Evolutionary conservation across 2,888 invertebrate genomes (phyloP), one percentile per base, ranked within the genome.

Genomic region (Apoderus coryli): DNA sequence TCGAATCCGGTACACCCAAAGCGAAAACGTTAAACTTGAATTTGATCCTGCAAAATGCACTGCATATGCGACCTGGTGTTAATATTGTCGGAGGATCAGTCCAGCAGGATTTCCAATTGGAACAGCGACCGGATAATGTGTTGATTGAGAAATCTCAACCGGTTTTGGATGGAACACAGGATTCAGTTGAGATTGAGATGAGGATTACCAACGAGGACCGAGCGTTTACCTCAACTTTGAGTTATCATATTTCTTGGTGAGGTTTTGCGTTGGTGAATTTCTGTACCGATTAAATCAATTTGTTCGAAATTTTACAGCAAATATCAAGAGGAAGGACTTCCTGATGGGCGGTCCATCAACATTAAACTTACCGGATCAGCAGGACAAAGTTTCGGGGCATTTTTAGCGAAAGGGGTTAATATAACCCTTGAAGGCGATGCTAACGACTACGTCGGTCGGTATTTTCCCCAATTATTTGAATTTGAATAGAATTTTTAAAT

Each of bases 301-400:
- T 19, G 6, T 19, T 19, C 19, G n/a, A 25, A 13, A 5, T 14
- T 13, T 35, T 14, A 37, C 48, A 89, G 88, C 62, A 82, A 81
- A 64, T 85, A 76, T 55, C 77, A 84, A 9, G 90, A 92, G 47
- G 65, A 65, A 16, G 93, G 95, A 4, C 64, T 95, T 7, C 89
- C 92, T 0, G 74, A 74, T 11, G 74, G 70, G 41, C 74, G 72
- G 35, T 57, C 59, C 3, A 79, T 95, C 39, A 73, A 81, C 48
- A 81, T 98, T 32, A 69, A 69, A 22, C 63, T 96, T 41, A 75
- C 63, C 25, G 98, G 98, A 10, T 90, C 93, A 3, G 98, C 95
- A 6, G 98, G 98, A 7, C 98, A 98, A 65, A 96, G 95, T 53
- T 98, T 98, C 66, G 89, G 96, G 56, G 96, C 96, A 4, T 98